Evolutionary conservation across 2,113 vertebrate species (phyloP).

Genomic region (Calonectris borealis): DNA sequence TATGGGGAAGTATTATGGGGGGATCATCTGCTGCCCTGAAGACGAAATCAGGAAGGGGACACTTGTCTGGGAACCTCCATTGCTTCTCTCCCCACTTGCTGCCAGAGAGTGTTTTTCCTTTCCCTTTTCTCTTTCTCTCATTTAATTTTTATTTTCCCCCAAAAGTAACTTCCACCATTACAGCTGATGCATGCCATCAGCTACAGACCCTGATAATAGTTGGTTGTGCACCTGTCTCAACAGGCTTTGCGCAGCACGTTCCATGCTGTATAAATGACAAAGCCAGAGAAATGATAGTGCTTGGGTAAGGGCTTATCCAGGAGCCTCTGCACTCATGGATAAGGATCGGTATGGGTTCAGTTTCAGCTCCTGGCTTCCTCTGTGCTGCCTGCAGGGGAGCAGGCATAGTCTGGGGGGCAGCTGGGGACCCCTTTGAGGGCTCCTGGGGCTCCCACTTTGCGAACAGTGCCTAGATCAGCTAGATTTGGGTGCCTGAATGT

Average conservation of each 20-base stretch:
- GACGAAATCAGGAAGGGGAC: neutral
- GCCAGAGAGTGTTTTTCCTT: neutral
- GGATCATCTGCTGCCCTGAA: neutral
- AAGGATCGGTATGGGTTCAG: neutral
- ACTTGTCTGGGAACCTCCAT: neutral
- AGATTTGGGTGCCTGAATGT: neutral
- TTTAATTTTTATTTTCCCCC: neutral
- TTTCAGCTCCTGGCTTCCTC: neutral
- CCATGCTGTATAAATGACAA: neutral
- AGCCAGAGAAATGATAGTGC: neutral
- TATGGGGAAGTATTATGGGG: neutral
- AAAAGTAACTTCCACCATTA: neutral
- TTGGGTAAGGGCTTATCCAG: neutral
- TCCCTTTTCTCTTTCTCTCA: neutral
- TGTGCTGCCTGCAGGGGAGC: neutral
- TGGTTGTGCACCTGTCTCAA: neutral
- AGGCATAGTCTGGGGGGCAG: neutral
- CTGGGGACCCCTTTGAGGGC: fast-evolving
- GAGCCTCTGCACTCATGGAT: fast-evolving
- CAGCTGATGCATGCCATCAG: neutral
- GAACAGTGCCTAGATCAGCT: neutral
- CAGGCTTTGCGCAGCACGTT: neutral
- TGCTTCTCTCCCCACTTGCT: neutral
- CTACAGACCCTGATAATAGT: neutral
- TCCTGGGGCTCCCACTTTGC: neutral